Evolutionary conservation across 2,888 invertebrate species (phyloP), one percentile per base, ranked within the genome.

Genomic region (Rhamnusium bicolor): DNA sequence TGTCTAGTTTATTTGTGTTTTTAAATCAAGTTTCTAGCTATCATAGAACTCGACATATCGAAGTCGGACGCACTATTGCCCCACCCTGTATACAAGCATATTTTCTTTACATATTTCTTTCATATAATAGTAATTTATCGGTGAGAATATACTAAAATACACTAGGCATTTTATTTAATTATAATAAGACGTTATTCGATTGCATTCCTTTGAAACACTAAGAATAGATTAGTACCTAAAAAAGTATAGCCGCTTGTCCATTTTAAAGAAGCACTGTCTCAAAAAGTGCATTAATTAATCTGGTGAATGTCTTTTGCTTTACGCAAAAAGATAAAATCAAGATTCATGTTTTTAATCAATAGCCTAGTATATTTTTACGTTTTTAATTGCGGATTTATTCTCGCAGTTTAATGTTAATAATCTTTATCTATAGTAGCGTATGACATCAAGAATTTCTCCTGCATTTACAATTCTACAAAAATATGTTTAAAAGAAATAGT

Each of bases 201-300:
- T n/a, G n/a, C 61, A 61, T 61, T 61, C 61, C 61, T 46, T 19
- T 61, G 61, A n/a, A 46, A 29, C 60, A 12, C 18, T 46, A 46
- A 61, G 16, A 16, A 12, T 8, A 27, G 10, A 29, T 32, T 16
- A 29, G n/a, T 46, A 21, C 21, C 1, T 51, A 18, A 24, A 61
- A 61, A 61, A 47, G 21, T 3, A n/a, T n/a, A n/a, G n/a, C 40
- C 1, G 6, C 12, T 12, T 14, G 10, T 60, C 40, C 32, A n/a
- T 60, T 56, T 40, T 54, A 60, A 40, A 5, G 18, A 14, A 40
- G 32, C 12, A 32, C 10, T 32, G 10, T 10, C 10, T 32, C n/a
- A 40, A 40, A 12, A 4, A n/a, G 40, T 40, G n/a, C 40, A 40
- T 12, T n/a, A 32, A 32, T 32, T 32, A 40, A 40, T n/a, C 40